phyloP scores from a whole-genome alignment of 2,113 vertebrate genomes.

The Morone chrysops region DNA sequence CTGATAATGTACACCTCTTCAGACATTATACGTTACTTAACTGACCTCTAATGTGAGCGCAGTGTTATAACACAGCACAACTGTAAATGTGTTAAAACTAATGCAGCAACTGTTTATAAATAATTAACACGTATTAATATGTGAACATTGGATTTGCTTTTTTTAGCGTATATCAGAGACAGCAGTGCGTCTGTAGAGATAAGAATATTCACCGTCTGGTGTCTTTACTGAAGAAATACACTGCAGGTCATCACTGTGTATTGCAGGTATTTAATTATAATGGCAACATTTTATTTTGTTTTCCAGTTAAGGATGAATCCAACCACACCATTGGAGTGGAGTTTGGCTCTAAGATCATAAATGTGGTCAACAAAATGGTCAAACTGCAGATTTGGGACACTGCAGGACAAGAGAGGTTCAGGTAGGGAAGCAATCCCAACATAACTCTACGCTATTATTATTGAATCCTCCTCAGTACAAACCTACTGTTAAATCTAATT shows the following conservation, averaged over 20 bases:
- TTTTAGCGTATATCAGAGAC: background rate
- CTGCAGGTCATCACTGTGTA: background rate
- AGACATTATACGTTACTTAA: background rate
- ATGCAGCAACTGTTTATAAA: background rate
- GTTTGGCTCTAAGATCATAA: slow-evolving; percentile 94
- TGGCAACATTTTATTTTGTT: slow-evolving; percentile 6
- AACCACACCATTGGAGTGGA: slow-evolving; percentile 96
- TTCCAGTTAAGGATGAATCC: slow-evolving; percentile 93
- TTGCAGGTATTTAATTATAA: background rate
- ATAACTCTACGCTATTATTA: background rate
- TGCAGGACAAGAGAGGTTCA: slow-evolving; percentile 93
- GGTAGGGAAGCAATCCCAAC: slow-evolving; percentile 75
- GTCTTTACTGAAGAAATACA: background rate
- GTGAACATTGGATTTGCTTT: background rate
- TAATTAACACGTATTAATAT: background rate
- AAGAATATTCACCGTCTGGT: background rate
- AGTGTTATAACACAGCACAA: background rate
- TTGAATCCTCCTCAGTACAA: background rate
- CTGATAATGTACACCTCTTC: no score
- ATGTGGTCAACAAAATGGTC: slow-evolving; percentile 92
- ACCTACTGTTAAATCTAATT: background rate
- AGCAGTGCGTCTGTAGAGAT: background rate
- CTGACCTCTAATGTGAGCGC: background rate
- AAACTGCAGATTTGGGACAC: slow-evolving; percentile 98
- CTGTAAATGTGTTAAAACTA: background rate